Evolutionary conservation across 2,888 invertebrate species (phyloP).

Genomic region (Heteropelma amictum): DNA sequence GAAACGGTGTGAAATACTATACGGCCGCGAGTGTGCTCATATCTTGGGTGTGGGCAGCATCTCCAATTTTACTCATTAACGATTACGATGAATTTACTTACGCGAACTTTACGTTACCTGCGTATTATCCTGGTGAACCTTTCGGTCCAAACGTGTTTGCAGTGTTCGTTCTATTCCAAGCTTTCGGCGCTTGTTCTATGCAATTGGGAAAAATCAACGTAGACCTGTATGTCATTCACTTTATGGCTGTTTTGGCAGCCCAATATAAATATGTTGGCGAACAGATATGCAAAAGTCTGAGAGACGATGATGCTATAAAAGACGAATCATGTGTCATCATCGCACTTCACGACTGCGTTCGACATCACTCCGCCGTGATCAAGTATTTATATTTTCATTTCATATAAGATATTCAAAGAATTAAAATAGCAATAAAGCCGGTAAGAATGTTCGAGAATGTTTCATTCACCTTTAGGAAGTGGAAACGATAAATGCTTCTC

Average conservation of each 20-base stretch:
- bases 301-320: not conserved
- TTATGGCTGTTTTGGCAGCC: conserved; percentile 60
- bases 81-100: conserved; percentile 53
- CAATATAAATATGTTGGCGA: conserved; percentile 60
- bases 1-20: conserved; percentile 57
- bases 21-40: conserved; percentile 26
- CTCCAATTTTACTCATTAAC: conserved; percentile 48
- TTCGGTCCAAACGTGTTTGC: conserved; percentile 53
- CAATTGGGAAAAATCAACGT: conserved; percentile 58
- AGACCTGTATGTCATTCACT: conserved; percentile 62
- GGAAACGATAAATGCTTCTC: too few relatives aligned
- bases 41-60: conserved; percentile 47
- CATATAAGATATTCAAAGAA: not conserved
- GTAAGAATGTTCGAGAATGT: too few relatives aligned
- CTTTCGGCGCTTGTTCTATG: conserved; percentile 29
- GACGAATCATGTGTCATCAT: not conserved
- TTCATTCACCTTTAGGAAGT: too few relatives aligned
- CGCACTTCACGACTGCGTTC: conserved; percentile 29
- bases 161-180: conserved; percentile 41
- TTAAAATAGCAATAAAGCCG: not conserved
- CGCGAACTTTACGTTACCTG: conserved; percentile 58
- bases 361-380: conserved; percentile 36
- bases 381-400: conserved; percentile 18
- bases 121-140: conserved; percentile 53
- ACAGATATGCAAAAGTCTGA: conserved; percentile 50